These are phyloP conservation scores for Epinephelus malabaricus DNA, from an alignment of 2,797 vertebrate genomes.

Conservation along the genomic window DNA sequence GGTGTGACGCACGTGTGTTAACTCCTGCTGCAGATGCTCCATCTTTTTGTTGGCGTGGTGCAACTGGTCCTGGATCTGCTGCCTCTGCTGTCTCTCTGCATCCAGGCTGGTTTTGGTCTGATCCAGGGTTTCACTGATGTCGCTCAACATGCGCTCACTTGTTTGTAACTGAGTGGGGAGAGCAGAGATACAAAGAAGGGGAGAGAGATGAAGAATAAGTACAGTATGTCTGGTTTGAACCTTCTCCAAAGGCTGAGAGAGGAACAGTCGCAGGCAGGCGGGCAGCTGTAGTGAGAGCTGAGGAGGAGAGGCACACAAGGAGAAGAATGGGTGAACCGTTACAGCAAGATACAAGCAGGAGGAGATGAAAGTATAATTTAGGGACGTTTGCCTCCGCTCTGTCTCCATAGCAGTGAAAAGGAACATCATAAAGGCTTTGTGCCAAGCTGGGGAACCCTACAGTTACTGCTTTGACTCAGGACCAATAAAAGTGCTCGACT, in stretches of 20 bases:
- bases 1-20: background rate
- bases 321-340: constrained; percentile 35
- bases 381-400: constrained; percentile 50
- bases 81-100: constrained; percentile 41
- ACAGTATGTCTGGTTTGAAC: constrained; percentile 17
- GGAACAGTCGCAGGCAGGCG: constrained; percentile 1
- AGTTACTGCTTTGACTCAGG: constrained; percentile 65
- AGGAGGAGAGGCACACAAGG: constrained; percentile 17
- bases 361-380: constrained; percentile 56
- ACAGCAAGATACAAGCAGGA: constrained; percentile 29
- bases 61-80: constrained; percentile 64
- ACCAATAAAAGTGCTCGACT: constrained; percentile 69
- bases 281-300: constrained; percentile 21
- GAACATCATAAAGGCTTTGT: constrained; percentile 75
- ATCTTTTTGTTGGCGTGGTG: constrained; percentile 41
- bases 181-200: constrained; percentile 33
- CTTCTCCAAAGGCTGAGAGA: constrained; percentile 19
- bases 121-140: constrained; percentile 49
- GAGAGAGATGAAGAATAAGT: constrained; percentile 15
- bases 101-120: constrained; percentile 42
- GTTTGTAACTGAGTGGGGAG: constrained; percentile 52
- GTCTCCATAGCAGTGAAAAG: constrained; percentile 75
- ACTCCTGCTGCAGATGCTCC: constrained; percentile 57
- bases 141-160: constrained; percentile 31
- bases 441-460: constrained; percentile 56